phyloP scores from a whole-genome alignment of 2,888 invertebrate genomes.

The Dynastes tityus region DNA sequence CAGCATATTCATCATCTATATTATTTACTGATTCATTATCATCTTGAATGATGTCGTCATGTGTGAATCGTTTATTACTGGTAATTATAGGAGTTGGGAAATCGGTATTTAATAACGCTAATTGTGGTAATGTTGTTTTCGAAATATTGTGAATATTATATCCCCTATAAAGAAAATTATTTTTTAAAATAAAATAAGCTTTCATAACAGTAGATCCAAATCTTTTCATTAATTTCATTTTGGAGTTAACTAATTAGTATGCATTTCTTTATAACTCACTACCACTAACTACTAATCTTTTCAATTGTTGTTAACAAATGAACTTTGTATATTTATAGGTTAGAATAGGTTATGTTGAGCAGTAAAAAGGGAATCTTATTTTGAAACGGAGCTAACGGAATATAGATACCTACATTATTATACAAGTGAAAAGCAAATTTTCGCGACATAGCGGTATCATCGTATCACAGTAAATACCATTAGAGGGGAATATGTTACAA shows the following conservation, averaged over 20 bases:
- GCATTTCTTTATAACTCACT: background rate
- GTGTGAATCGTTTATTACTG: slow-evolving; percentile 26
- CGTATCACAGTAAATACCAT: no score
- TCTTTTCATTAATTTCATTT: slow-evolving; percentile 44
- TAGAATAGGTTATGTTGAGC: no score
- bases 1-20: slow-evolving; percentile 38
- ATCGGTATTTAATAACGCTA: background rate
- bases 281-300: no score
- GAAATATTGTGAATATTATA: background rate
- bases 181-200: slow-evolving; percentile 5
- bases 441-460: no score
- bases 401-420: no score
- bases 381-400: no score
- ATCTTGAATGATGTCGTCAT: slow-evolving; percentile 19
- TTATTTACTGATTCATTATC: slow-evolving; percentile 20
- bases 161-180: slow-evolving; percentile 9
- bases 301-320: no score
- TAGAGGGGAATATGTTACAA: no score
- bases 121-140: background rate
- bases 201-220: slow-evolving; percentile 17
- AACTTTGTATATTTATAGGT: no score
- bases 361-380: no score
- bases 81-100: background rate
- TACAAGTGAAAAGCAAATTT: no score
- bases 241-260: background rate